A percentile compares a stretch with the other conserved stretches of the same genome.
These are phyloP conservation scores for Patella caerulea DNA, from an alignment of 2,888 invertebrate genomes.

Conservation along the genomic window DNA sequence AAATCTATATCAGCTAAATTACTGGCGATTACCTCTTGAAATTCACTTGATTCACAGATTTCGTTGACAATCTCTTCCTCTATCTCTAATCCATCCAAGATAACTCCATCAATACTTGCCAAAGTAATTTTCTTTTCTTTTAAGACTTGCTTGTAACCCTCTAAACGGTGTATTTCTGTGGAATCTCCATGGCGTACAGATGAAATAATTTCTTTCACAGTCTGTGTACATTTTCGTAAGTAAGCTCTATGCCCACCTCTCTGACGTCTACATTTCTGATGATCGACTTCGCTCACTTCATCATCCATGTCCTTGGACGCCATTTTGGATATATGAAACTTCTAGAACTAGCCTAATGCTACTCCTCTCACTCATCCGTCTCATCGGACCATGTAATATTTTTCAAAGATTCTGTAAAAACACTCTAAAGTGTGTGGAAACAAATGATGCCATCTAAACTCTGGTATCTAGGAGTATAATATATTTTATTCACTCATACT, in stretches of 20 bases:
- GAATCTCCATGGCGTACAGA: neutral
- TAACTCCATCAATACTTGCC: neutral
- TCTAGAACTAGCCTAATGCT: neutral
- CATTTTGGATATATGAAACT: neutral
- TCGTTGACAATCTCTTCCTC: neutral
- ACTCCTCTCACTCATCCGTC: too few relatives aligned
- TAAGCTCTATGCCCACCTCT: conserved; percentile 4
- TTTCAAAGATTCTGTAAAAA: too few relatives aligned
- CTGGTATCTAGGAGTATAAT: too few relatives aligned
- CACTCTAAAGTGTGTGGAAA: too few relatives aligned
- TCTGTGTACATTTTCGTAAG: neutral
- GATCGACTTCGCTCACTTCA: too few relatives aligned
- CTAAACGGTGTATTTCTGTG: neutral
- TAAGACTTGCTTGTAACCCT: neutral
- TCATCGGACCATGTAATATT: too few relatives aligned
- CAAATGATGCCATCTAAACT: too few relatives aligned
- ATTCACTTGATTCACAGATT: neutral
- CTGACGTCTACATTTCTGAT: neutral
- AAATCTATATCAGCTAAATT: too few relatives aligned
- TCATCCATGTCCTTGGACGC: too few relatives aligned
- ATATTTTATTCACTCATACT: too few relatives aligned
- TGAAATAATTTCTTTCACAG: neutral
- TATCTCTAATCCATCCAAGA: neutral
- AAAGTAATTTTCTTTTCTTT: neutral
- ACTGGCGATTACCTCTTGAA: neutral